These are phyloP conservation scores for Flexamia atlantica DNA, from an alignment of 2,888 invertebrate genomes.

Conservation along the genomic window DNA sequence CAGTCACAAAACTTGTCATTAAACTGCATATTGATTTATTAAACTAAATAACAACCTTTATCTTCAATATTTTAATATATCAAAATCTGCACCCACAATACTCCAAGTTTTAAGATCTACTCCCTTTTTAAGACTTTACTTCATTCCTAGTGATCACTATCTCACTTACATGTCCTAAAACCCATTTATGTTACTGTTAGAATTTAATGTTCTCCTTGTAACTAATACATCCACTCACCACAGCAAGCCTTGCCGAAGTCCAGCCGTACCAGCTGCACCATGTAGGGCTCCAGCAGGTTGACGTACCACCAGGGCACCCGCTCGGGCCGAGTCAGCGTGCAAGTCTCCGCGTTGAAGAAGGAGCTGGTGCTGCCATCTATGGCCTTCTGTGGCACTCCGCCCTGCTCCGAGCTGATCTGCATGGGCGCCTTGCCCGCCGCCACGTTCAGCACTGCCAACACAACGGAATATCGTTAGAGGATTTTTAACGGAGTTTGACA, in stretches of 20 bases:
- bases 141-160: too few species aligned
- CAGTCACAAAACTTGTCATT: too few species aligned
- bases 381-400: constrained; percentile 93
- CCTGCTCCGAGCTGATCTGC: constrained; percentile 91
- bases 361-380: constrained; percentile 94
- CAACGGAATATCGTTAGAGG: background rate
- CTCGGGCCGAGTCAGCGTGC: constrained; percentile 91
- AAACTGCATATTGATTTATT: too few species aligned
- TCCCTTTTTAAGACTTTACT: too few species aligned
- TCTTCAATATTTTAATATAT: too few species aligned
- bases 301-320: constrained; percentile 97
- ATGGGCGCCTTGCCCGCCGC: constrained; percentile 97
- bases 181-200: too few species aligned
- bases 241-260: constrained; percentile 96
- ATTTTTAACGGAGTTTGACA: background rate
- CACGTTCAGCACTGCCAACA: constrained; percentile 88
- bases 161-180: too few species aligned
- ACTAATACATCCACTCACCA: constrained; percentile 86
- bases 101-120: too few species aligned
- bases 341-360: constrained; percentile 89
- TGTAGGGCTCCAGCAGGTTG: constrained; percentile 94
- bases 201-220: too few species aligned
- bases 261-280: constrained; percentile 94
- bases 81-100: too few species aligned
- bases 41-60: too few species aligned